Evolutionary conservation across 1,140 invertebrate species (phyloP).

Genomic region (Agrypnia vestita): DNA sequence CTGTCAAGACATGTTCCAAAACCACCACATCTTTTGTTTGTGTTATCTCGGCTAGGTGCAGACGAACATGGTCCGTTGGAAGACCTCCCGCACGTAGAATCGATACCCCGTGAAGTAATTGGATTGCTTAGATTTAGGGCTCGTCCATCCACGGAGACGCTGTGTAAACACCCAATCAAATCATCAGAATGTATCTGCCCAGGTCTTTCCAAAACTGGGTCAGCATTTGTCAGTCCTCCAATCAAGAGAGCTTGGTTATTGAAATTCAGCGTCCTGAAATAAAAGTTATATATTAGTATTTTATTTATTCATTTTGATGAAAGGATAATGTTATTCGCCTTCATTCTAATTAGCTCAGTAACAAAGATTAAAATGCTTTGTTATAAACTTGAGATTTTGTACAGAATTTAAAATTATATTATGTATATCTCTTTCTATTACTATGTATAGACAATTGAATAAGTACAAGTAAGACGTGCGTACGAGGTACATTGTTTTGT

Average conservation of each 20-base stretch:
- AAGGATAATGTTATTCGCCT: too few species aligned
- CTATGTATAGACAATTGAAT: too few species aligned
- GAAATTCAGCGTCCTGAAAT: conserved; percentile 90
- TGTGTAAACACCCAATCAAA: conserved; percentile 93
- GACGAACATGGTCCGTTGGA: conserved; percentile 76
- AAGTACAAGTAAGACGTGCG: too few species aligned
- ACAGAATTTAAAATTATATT: too few species aligned
- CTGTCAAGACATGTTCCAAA: conserved; percentile 85
- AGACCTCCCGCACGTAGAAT: conserved; percentile 82
- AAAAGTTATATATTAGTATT: neutral
- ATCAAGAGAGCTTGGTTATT: conserved; percentile 90
- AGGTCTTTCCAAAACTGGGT: conserved; percentile 88
- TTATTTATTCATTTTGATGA: too few species aligned
- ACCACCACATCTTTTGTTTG: conserved; percentile 76
- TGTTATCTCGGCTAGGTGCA: conserved; percentile 66
- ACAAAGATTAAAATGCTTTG: too few species aligned
- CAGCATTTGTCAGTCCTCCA: conserved; percentile 87
- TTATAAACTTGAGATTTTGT: too few species aligned
- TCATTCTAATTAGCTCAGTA: too few species aligned
- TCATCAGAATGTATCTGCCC: conserved; percentile 93
- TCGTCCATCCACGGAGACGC: conserved; percentile 89
- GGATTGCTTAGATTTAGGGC: conserved; percentile 86
- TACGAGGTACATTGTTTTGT: too few species aligned
- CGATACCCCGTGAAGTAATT: conserved; percentile 80
- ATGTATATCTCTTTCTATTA: too few species aligned